Percentiles rank a stretch among this genome's conserved stretches.
These are phyloP conservation scores for Ceratothoa steindachneri DNA, from an alignment of 2,888 invertebrate genomes.

Conservation along the genomic window DNA sequence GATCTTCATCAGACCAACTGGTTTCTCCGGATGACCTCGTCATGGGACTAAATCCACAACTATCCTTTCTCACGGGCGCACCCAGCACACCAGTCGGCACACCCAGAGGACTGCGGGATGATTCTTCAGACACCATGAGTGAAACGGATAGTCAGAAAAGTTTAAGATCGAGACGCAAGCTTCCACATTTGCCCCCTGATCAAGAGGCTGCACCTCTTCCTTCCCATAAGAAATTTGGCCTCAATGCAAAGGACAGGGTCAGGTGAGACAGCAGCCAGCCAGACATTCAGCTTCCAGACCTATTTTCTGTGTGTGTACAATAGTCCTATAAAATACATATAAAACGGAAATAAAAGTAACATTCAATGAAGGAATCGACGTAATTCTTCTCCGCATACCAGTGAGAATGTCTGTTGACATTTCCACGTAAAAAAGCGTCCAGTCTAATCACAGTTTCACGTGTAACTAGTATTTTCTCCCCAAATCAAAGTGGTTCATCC, in stretches of 20 bases:
- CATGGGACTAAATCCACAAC: constrained; percentile 36
- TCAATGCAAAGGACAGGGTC: constrained; percentile 51
- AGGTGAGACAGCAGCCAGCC: constrained; percentile 48
- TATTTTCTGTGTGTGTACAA: background rate
- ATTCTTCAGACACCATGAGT: constrained; percentile 56
- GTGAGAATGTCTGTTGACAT: too few species aligned
- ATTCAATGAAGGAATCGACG: too few species aligned
- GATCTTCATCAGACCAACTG: constrained; percentile 43
- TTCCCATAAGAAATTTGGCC: constrained; percentile 53
- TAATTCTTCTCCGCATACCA: too few species aligned
- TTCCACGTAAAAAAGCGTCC: too few species aligned
- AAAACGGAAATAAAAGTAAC: background rate
- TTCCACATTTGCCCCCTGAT: constrained; percentile 56
- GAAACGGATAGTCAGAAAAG: constrained; percentile 57
- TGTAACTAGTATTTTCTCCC: background rate
- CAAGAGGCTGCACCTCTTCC: constrained; percentile 55
- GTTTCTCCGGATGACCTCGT: constrained; percentile 39
- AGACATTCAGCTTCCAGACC: background rate
- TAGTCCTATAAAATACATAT: background rate
- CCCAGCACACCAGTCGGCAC: constrained; percentile 52
- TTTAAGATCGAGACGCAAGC: constrained; percentile 55
- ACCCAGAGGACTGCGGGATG: constrained; percentile 53
- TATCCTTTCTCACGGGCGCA: constrained; percentile 39
- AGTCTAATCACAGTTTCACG: background rate
- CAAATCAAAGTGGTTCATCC: background rate